Conservation (phyloP, 2,888 invertebrate genomes). For the Caenorhabditis macrosperma region DNA sequence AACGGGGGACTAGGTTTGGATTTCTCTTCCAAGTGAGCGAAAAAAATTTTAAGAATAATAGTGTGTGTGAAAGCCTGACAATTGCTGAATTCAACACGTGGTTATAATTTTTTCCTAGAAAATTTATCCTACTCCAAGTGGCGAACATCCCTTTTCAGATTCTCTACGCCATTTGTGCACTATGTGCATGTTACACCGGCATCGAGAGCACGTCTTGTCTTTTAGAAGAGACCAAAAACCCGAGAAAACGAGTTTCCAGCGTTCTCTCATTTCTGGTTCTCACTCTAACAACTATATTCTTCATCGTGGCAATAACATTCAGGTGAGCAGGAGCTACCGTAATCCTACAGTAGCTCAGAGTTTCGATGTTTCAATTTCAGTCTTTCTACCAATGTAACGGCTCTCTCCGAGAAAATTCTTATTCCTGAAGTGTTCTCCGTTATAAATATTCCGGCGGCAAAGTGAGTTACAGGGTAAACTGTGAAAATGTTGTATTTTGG, state of each 20-base stretch:
- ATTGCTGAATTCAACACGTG: too few relatives aligned
- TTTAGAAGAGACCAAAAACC: conserved; percentile 65
- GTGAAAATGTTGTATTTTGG: neutral
- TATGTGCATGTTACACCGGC: conserved; percentile 61
- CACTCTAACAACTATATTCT: conserved; percentile 44
- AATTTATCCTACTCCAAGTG: neutral
- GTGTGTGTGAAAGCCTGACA: too few relatives aligned
- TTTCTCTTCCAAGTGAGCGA: too few relatives aligned
- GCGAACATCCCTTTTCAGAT: conserved; percentile 13
- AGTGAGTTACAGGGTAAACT: conserved; percentile 36
- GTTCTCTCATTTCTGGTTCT: conserved; percentile 44
- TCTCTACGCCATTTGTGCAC: conserved; percentile 54
- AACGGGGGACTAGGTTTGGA: too few relatives aligned
- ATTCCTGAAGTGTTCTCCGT: conserved; percentile 63
- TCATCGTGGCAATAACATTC: conserved; percentile 43
- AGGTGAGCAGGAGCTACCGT: conserved; percentile 25
- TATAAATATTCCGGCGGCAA: conserved; percentile 66
- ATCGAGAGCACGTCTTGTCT: conserved; percentile 62
- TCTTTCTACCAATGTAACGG: conserved; percentile 61
- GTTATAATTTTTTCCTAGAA: neutral
- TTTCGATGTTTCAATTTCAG: conserved; percentile 25
- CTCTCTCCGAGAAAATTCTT: conserved; percentile 43
- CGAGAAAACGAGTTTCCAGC: conserved; percentile 44
- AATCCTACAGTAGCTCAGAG: neutral
- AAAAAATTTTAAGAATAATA: too few relatives aligned